Evolutionary conservation across 2,888 invertebrate species (phyloP).

Genomic region (Polia nebulosa): DNA sequence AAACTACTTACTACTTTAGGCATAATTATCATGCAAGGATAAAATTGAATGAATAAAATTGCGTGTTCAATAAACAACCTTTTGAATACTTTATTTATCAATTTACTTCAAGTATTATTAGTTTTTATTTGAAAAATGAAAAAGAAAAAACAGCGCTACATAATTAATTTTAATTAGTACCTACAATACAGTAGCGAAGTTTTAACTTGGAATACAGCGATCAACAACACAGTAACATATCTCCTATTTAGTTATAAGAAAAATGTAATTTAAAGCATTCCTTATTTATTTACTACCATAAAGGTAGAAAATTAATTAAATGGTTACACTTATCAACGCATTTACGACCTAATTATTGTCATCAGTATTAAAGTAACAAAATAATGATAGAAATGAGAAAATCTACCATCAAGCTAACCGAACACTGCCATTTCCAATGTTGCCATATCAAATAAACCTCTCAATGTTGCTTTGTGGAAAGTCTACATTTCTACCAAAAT

Average conservation of each 20-base stretch:
- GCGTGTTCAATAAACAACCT: background rate
- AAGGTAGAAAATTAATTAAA: slow-evolving; percentile 63
- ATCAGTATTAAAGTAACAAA: slow-evolving; percentile 82
- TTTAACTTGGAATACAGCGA: background rate
- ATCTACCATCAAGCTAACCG: slow-evolving; percentile 68
- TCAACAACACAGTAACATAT: slow-evolving; percentile 26
- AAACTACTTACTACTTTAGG: too few relatives aligned
- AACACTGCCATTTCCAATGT: slow-evolving; percentile 65
- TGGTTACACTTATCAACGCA: slow-evolving; percentile 79
- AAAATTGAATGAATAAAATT: background rate
- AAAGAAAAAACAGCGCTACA: too few relatives aligned
- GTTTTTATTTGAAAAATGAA: background rate
- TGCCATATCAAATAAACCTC: slow-evolving; percentile 60
- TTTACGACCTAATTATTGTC: slow-evolving; percentile 79
- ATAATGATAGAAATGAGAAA: slow-evolving; percentile 65
- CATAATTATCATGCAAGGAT: background rate
- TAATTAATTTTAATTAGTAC: too few relatives aligned
- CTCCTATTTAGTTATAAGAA: slow-evolving; percentile 43
- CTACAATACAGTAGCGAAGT: background rate
- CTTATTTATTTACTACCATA: slow-evolving; percentile 72
- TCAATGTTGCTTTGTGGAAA: slow-evolving; percentile 27
- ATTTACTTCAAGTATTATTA: too few relatives aligned
- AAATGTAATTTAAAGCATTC: slow-evolving; percentile 73
- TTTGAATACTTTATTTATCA: background rate
- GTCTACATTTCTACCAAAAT: slow-evolving; percentile 44